phyloP scores from a whole-genome alignment of 2,888 invertebrate genomes.

The Agrochola lychnidis region DNA sequence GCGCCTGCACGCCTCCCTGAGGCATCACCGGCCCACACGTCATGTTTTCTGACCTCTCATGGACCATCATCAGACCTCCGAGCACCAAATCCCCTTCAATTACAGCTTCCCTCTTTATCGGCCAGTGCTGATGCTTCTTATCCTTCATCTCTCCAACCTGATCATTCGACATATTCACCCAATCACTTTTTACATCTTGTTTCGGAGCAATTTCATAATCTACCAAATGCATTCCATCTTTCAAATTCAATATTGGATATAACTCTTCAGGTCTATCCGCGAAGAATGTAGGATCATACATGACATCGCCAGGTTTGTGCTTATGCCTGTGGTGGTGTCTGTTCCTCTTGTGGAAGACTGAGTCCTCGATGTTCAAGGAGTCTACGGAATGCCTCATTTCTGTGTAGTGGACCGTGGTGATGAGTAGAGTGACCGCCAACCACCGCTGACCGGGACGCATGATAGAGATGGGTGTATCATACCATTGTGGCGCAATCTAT shows the following conservation, averaged over 20 bases:
- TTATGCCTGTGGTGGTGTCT: slow-evolving; percentile 84
- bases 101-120: slow-evolving; percentile 96
- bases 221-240: slow-evolving; percentile 71
- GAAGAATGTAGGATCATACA: slow-evolving; percentile 67
- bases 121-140: slow-evolving; percentile 92
- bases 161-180: slow-evolving; percentile 84
- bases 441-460: slow-evolving; percentile 83
- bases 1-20: slow-evolving; percentile 96
- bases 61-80: slow-evolving; percentile 98
- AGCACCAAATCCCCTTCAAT: slow-evolving; percentile 97
- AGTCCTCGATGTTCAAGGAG: slow-evolving; percentile 64
- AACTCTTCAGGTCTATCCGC: slow-evolving; percentile 70
- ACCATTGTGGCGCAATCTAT: slow-evolving; percentile 76
- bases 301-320: slow-evolving; percentile 76
- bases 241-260: slow-evolving; percentile 71
- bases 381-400: slow-evolving; percentile 80
- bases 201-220: slow-evolving; percentile 74
- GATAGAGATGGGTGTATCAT: slow-evolving; percentile 79
- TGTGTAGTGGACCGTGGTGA: slow-evolving; percentile 76
- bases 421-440: slow-evolving; percentile 82
- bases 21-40: slow-evolving; percentile 98
- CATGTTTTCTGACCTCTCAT: slow-evolving; percentile 96
- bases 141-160: slow-evolving; percentile 84
- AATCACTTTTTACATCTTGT: slow-evolving; percentile 77
- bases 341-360: slow-evolving; percentile 70